A percentile compares a stretch with the other conserved stretches of the same genome.
phyloP scores from a whole-genome alignment of 2,113 vertebrate genomes.

The Gnathonemus echidnorhynchus region DNA sequence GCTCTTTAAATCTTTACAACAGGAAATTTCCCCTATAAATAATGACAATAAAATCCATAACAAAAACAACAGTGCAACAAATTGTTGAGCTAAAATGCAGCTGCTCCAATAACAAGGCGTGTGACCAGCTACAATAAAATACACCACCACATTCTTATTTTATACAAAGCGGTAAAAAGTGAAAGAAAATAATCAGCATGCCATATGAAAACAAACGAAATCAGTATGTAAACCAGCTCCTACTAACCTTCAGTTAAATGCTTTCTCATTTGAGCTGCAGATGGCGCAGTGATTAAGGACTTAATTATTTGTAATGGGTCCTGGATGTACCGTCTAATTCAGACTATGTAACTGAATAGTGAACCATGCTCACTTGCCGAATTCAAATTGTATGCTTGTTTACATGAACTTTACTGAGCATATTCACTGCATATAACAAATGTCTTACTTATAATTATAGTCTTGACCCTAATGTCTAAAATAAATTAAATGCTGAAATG shows the following conservation, averaged over 20 bases:
- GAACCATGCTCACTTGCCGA: background rate
- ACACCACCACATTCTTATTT: background rate
- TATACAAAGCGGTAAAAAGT: background rate
- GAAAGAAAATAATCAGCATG: background rate
- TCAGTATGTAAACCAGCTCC: background rate
- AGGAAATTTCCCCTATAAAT: slow-evolving; percentile 1
- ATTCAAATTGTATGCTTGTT: background rate
- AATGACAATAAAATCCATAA: background rate
- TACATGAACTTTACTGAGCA: background rate
- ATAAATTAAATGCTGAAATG: background rate
- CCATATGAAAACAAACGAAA: background rate
- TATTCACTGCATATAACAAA: background rate
- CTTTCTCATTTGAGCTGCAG: background rate
- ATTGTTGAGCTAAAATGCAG: background rate
- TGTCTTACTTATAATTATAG: background rate
- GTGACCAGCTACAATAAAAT: background rate
- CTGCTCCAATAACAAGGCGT: background rate
- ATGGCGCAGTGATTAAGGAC: background rate
- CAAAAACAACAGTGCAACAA: background rate
- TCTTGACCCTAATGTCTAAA: background rate
- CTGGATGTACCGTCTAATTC: background rate
- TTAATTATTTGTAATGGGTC: background rate
- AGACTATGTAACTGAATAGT: background rate
- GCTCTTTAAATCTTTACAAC: background rate
- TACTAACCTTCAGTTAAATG: background rate